Conservation (phyloP, 1,140 invertebrate species). For the Nixonia krombeini region DNA sequence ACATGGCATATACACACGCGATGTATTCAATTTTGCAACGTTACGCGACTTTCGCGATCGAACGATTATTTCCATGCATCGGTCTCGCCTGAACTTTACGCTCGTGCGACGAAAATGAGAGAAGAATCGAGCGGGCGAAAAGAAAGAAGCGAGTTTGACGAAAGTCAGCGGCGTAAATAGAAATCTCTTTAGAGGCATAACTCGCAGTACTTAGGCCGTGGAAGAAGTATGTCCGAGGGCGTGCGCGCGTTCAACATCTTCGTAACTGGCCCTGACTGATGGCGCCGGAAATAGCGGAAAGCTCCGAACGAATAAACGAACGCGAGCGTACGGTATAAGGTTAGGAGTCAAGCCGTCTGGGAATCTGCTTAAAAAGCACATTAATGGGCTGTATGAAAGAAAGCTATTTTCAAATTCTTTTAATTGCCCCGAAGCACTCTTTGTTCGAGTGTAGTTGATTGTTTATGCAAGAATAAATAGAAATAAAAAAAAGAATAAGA, state of each 20-base stretch:
- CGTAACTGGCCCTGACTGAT: constrained; percentile 68
- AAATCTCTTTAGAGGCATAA: constrained; percentile 68
- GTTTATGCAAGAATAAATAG: too few relatives aligned
- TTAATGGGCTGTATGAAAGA: constrained; percentile 27
- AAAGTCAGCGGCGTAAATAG: constrained; percentile 62
- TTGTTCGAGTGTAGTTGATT: too few relatives aligned
- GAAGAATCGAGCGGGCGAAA: too few relatives aligned
- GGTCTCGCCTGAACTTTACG: too few relatives aligned
- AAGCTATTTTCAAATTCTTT: not conserved
- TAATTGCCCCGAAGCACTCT: not conserved
- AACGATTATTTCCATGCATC: too few relatives aligned
- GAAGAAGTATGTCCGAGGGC: constrained; percentile 65
- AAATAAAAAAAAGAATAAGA: too few relatives aligned
- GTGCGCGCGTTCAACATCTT: constrained; percentile 56
- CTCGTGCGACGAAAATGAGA: too few relatives aligned
- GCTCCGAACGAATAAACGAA: constrained; percentile 42
- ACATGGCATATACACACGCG: too few relatives aligned
- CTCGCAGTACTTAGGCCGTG: constrained; percentile 62
- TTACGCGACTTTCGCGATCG: too few relatives aligned
- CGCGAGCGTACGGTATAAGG: constrained; percentile 46
- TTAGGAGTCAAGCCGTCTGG: constrained; percentile 61
- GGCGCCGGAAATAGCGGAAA: constrained; percentile 68
- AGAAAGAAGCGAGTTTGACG: constrained; percentile 16
- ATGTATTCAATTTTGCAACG: too few relatives aligned
- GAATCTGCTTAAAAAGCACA: constrained; percentile 41